Evolutionary conservation across 2,113 vertebrate genomes (phyloP), one percentile per base, ranked within the genome.

Genomic region (Vulpes ferrilata): DNA sequence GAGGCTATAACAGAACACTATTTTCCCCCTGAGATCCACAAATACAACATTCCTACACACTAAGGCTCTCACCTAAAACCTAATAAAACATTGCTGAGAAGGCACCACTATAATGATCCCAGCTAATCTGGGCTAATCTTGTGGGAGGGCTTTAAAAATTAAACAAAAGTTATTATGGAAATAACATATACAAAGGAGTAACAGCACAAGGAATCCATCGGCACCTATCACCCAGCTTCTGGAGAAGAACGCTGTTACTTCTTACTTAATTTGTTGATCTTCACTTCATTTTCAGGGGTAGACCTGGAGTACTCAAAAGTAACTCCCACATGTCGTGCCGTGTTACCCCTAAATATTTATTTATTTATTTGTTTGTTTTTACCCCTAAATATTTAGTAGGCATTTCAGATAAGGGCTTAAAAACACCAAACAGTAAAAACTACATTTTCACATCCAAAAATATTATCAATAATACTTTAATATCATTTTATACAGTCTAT

Each of bases 21-120:
- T 80, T 35, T 20, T 9, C 30, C 11, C 84, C 13, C 30, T 76
- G 0, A 43, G 76, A 76, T 3, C 0, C 62, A 13, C 20, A 92
- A 1, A 84, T 0, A 88, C 3, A 20, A 84, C 8, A n/a, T 67
- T 59, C 69, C 3, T 25, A 35, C 53, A 43, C 51, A 76, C 27
- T 27, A 90, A 96, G 69, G 27, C 27, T 73, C 57, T 79, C 55
- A 74, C 4, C 55, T 83, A 84, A 93, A 97, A 74, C 17, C 59
- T 85, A 64, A 73, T 81, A 64, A 79, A 92, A 65, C 19, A 43
- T 7, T 71, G 35, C 83, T 71, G 30, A 88, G 84, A 64, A 96
- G 30, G 48, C 30, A 71, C 8, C 62, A 20, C 32, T 69, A 64
- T 27, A 62, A 76, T 7, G 78, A 94, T 93, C 7, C 32, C 19